Evolutionary conservation across 2,113 vertebrate species (phyloP), one percentile per base, ranked within the genome.

Genomic region (Pachyramphus minor): DNA sequence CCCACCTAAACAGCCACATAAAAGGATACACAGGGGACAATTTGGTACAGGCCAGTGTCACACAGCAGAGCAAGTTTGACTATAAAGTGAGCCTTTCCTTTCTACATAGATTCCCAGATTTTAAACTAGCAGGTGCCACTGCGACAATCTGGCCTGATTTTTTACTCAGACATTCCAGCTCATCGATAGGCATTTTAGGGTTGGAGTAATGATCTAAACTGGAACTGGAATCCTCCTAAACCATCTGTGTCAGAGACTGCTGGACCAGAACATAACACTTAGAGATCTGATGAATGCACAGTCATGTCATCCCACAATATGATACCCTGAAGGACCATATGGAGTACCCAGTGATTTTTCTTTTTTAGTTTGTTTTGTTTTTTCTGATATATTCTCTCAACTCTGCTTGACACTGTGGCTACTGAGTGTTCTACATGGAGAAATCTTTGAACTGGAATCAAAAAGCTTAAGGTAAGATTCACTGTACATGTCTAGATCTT

Each of bases 201-300:
- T 41, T 89, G 71, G 49, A 81, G 66, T 87, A 87, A 94, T 89
- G 91, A 76, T 94, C 74, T 91, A 68, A 91, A 30, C 59, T 92
- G 93, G 84, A 96, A 85, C 37, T 27, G 50, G 37, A 94, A 90
- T 89, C 28, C 2, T 5, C 33, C 71, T 89, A 87, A 95, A 96
- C 81, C 81, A 91, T 94, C 91, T 95, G 96, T 91, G 77, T 84
- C 71, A 82, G 87, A 72, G 49, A 42, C 44, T 79, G 62, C 37
- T 89, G 87, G 89, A 91, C 80, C 74, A 84, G 45, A 91, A 73
- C 45, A 60, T 19, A 80, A 49, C 45, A 66, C 74, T 94, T 87
- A 78, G 7, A 23, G 56, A 27, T 62, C 63, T 94, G 87, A 82
- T 66, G 84, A 69, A 91, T 79, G 66, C 73, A 45, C 53, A 60